Conservation (phyloP, 2,113 vertebrate genomes). For the Carlito syrichta region DNA sequence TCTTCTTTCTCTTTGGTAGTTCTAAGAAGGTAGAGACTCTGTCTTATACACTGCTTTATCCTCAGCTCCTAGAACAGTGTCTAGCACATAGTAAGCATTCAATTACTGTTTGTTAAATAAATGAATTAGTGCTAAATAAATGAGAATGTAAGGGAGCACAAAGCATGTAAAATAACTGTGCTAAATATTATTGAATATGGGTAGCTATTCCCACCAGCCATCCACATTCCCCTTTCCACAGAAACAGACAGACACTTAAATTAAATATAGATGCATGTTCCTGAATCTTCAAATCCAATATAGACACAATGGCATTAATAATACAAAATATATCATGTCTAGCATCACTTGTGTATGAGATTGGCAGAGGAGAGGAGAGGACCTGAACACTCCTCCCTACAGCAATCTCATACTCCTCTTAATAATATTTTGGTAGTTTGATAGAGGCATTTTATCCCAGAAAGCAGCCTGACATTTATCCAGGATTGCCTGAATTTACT, state of each 20-base stretch:
- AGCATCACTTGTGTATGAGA: slow-evolving; percentile 15
- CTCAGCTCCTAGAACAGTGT: neutral
- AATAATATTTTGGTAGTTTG: slow-evolving; percentile 2
- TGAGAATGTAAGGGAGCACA: neutral
- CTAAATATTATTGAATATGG: neutral
- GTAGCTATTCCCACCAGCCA: neutral
- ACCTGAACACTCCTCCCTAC: neutral
- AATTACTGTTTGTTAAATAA: neutral
- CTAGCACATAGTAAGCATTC: neutral
- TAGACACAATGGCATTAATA: slow-evolving; percentile 18
- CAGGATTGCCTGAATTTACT: slow-evolving; percentile 69
- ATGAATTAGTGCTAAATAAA: neutral
- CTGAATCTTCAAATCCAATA: neutral
- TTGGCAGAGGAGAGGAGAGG: neutral
- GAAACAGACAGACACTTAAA: neutral
- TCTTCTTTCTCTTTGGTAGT: neutral
- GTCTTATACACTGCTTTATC: neutral
- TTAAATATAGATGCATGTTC: slow-evolving; percentile 44
- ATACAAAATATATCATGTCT: neutral
- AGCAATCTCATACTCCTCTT: neutral
- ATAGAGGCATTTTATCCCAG: slow-evolving; percentile 61
- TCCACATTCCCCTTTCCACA: neutral
- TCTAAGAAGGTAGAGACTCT: neutral
- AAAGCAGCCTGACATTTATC: slow-evolving; percentile 30
- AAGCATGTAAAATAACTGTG: neutral